These are phyloP conservation scores for Hemicordylus capensis DNA, from an alignment of 2,113 vertebrate genomes.

Conservation along the genomic window DNA sequence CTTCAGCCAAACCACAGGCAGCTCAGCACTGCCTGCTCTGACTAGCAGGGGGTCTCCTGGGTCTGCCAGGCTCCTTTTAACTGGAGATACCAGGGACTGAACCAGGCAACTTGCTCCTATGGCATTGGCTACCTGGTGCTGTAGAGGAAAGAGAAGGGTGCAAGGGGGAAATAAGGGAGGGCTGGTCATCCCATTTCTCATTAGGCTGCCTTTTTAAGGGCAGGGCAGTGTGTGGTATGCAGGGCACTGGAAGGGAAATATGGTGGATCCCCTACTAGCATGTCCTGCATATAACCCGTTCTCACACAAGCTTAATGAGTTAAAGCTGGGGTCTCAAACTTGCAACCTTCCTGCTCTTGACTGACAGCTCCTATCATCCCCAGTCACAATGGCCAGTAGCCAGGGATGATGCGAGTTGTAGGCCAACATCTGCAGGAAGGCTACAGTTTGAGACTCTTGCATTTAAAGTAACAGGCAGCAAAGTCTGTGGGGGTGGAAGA, in stretches of 20 bases:
- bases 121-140: not conserved
- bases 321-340: too few species aligned
- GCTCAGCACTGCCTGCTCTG: not conserved
- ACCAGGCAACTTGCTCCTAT: too few species aligned
- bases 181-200: too few species aligned
- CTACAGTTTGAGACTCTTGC: too few species aligned
- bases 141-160: not conserved
- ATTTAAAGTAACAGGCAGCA: not conserved
- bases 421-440: too few species aligned
- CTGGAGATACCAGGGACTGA: not conserved
- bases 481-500: accelerated
- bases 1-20: not conserved
- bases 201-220: not conserved
- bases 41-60: not conserved
- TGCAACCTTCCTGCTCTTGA: too few species aligned
- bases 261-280: not conserved
- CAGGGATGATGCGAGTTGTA: too few species aligned
- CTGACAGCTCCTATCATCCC: too few species aligned
- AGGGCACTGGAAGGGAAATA: not conserved
- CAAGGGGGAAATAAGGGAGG: not conserved
- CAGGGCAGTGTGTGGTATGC: not conserved
- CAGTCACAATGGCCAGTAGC: too few species aligned
- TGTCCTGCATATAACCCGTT: not conserved
- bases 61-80: not conserved
- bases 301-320: not conserved